Base-by-base conservation (phyloP, 2,113 vertebrate genomes). In the Lamprotornis superbus region DNA sequence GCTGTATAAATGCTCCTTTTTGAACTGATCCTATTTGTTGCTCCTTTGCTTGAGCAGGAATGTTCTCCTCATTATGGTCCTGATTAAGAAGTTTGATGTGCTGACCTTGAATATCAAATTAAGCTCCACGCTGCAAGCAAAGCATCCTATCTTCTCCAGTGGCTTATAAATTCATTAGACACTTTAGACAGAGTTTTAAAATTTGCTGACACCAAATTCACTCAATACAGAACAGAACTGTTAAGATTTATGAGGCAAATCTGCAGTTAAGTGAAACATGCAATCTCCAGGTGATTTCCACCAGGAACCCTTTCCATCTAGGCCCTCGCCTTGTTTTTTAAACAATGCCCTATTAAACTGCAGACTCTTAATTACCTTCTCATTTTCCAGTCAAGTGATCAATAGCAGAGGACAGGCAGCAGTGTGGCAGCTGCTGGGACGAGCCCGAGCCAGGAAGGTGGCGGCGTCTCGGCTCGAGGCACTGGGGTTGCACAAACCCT, bases 131-230 rank as follows among this genome's bases (percentile, higher is more conserved):
- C 65, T 94, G 95, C 94, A 94, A 96, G 94, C 86, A 87, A 97
- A 97, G 90, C 95, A 96, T 87, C 94, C 90, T 31, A 44, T 73
- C 95, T 96, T 93, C 95, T 96, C 95, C 64, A 69, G 93, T 92
- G 95, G 90, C 93, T 96, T 96, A 94, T 96, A 96, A 96, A 97
- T 92, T 97, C 94, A 94, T 95, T 93, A 96, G 86, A 69, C 80
- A 69, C 76, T 92, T 96, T 85, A 93, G 88, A 93, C 90, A 44
- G 31, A 90, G 90, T 86, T 90, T 69, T 64, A 65, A 90, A 91
- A 96, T 76, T 68, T 95, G 90, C 95, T 97, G 94, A 96, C 90
- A 21, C 74, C 28, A 75, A 90, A 93, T 89, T 88, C 65, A 75
- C 73, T 88, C 91, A 92, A 86, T 50, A 89, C 7, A 25, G 90